A percentile compares a stretch with the other conserved stretches of the same genome.
Conservation (phyloP, 2,797 vertebrate species). For the Sebastes dallii region DNA sequence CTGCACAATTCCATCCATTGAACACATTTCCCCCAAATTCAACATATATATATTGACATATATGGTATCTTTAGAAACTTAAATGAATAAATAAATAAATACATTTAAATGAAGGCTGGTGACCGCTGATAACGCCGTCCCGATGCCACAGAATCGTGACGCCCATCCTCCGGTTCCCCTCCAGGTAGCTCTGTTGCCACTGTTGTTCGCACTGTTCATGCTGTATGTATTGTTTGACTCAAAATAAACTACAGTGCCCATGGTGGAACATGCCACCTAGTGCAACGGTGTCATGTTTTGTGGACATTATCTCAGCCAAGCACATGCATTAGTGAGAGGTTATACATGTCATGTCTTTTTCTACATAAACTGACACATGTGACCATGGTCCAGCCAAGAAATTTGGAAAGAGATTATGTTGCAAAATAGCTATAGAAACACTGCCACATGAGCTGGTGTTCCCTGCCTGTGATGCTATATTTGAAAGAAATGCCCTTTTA, state of each 20-base stretch:
- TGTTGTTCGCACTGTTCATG: not conserved
- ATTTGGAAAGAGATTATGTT: not conserved
- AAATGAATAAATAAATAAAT: too few species aligned
- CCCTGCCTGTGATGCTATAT: not conserved
- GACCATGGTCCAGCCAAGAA: not conserved
- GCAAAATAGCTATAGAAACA: not conserved
- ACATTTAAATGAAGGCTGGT: too few species aligned
- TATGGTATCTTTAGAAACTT: not conserved
- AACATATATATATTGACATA: too few species aligned
- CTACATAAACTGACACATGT: not conserved
- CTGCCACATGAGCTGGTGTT: not conserved
- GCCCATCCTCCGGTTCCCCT: too few species aligned
- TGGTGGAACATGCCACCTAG: not conserved
- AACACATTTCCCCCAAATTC: not conserved
- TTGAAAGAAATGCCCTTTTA: not conserved
- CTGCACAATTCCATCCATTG: not conserved
- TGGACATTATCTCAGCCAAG: not conserved
- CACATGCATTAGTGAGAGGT: not conserved
- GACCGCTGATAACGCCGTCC: too few species aligned
- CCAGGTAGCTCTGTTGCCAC: too few species aligned
- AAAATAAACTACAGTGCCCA: not conserved
- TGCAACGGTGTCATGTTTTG: not conserved
- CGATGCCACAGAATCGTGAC: too few species aligned
- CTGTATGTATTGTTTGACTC: not conserved
- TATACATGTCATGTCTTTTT: not conserved